phyloP scores from a whole-genome alignment of 2,888 invertebrate species.

The Perdita meconis region DNA sequence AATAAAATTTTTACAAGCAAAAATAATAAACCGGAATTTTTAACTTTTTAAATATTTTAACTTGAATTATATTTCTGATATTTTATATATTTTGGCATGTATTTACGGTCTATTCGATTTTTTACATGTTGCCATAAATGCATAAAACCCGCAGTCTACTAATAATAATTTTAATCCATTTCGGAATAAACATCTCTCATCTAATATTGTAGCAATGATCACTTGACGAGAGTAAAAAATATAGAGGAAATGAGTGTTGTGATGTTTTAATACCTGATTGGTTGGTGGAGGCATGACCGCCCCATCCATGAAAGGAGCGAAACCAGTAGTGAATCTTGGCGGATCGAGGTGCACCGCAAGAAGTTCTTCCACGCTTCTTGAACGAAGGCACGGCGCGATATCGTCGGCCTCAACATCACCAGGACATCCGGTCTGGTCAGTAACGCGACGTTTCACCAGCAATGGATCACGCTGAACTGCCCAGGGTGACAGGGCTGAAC shows the following conservation, averaged over 20 bases:
- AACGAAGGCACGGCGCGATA: slow-evolving; percentile 92
- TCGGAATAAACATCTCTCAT: too few species aligned
- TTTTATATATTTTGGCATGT: too few species aligned
- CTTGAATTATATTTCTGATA: too few species aligned
- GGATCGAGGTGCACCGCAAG: slow-evolving; percentile 91
- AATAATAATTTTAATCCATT: too few species aligned
- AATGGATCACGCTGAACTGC: slow-evolving; percentile 94
- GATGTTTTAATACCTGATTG: slow-evolving; percentile 72
- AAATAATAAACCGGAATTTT: too few species aligned
- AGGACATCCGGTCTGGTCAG: slow-evolving; percentile 93
- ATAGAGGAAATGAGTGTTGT: neutral
- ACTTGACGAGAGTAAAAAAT: neutral
- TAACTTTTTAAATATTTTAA: too few species aligned
- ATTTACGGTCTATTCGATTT: too few species aligned
- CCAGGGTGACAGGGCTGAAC: slow-evolving; percentile 96
- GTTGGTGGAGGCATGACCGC: slow-evolving; percentile 88
- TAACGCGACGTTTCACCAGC: slow-evolving; percentile 91
- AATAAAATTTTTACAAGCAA: too few species aligned
- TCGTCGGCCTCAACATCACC: slow-evolving; percentile 93
- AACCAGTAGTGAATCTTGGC: slow-evolving; percentile 93
- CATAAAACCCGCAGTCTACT: too few species aligned
- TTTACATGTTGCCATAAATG: too few species aligned
- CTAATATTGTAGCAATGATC: neutral
- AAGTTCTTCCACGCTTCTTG: slow-evolving; percentile 90
- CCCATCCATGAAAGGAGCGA: slow-evolving; percentile 97